Percentiles rank a stretch among this genome's conserved stretches.
These are phyloP conservation scores for Cirrhinus molitorella DNA, from an alignment of 2,797 vertebrate species.

Conservation along the genomic window DNA sequence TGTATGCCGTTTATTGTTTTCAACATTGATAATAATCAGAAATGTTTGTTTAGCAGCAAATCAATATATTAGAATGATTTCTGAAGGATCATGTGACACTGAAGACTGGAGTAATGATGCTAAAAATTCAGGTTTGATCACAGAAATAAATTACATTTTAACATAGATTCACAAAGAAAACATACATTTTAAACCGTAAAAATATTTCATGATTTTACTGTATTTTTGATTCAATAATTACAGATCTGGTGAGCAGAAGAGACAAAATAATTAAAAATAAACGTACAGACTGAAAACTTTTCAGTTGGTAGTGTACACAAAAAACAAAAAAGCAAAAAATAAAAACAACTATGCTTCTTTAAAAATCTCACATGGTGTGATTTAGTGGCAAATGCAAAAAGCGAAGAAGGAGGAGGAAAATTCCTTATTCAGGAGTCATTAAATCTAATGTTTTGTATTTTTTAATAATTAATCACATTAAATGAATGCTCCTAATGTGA, in stretches of 20 bases:
- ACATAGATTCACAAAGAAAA: neutral
- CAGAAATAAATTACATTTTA: neutral
- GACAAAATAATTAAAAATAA: neutral
- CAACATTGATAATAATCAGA: neutral
- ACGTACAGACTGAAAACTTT: neutral
- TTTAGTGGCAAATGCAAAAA: neutral
- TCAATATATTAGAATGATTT: neutral
- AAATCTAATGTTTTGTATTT: neutral
- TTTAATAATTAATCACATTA: neutral
- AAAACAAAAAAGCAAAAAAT: too few relatives aligned
- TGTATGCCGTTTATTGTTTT: neutral
- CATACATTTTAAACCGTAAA: fast-evolving
- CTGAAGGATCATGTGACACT: neutral
- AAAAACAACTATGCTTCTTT: too few relatives aligned
- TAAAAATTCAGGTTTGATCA: neutral
- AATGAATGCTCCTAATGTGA: too few relatives aligned
- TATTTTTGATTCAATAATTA: neutral
- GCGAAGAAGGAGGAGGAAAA: neutral
- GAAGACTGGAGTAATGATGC: neutral
- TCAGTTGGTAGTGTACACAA: too few relatives aligned
- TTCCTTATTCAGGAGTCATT: neutral
- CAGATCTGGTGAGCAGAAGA: neutral
- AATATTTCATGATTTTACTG: neutral
- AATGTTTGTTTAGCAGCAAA: neutral
- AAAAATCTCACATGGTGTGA: neutral